Evolutionary conservation across 2,888 invertebrate species (phyloP).

Genomic region (Rhimphoctona megacephalus): DNA sequence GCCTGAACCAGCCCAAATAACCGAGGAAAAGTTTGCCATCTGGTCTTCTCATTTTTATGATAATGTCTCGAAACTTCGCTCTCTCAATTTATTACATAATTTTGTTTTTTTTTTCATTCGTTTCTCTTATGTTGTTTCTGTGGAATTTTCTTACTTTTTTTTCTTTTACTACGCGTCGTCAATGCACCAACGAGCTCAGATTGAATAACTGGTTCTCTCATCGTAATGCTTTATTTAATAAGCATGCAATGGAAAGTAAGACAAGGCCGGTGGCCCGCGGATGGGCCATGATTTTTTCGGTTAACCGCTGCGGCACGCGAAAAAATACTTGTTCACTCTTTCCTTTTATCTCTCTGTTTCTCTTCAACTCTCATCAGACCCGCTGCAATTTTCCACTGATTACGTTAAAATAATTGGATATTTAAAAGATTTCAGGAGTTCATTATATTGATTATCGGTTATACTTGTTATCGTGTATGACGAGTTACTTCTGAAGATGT

Average conservation of each 20-base stretch:
- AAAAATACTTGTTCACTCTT: slow-evolving; percentile 41
- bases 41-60: slow-evolving; percentile 63
- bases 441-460: slow-evolving; percentile 66
- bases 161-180: slow-evolving; percentile 35
- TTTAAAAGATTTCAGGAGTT: slow-evolving; percentile 47
- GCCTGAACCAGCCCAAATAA: slow-evolving; percentile 19
- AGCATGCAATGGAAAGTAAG: slow-evolving; percentile 61
- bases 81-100: slow-evolving; percentile 32
- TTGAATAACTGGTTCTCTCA: slow-evolving; percentile 67
- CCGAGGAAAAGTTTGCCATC: slow-evolving; percentile 64
- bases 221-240: slow-evolving; percentile 56
- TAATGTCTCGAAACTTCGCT: slow-evolving; percentile 52
- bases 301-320: slow-evolving; percentile 61
- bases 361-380: slow-evolving; percentile 14
- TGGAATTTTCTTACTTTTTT: neutral
- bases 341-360: slow-evolving; percentile 1
- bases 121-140: neutral
- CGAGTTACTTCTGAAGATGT: slow-evolving; percentile 46
- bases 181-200: slow-evolving; percentile 56
- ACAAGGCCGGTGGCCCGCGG: slow-evolving; percentile 52
- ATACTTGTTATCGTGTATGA: slow-evolving; percentile 48
- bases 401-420: slow-evolving; percentile 68
- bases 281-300: slow-evolving; percentile 62
- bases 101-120: slow-evolving; percentile 3
- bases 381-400: slow-evolving; percentile 65